A percentile compares a stretch with the other conserved stretches of the same genome.
Evolutionary conservation across 2,113 vertebrate genomes (phyloP).

Genomic region (Coracopsis vasa): DNA sequence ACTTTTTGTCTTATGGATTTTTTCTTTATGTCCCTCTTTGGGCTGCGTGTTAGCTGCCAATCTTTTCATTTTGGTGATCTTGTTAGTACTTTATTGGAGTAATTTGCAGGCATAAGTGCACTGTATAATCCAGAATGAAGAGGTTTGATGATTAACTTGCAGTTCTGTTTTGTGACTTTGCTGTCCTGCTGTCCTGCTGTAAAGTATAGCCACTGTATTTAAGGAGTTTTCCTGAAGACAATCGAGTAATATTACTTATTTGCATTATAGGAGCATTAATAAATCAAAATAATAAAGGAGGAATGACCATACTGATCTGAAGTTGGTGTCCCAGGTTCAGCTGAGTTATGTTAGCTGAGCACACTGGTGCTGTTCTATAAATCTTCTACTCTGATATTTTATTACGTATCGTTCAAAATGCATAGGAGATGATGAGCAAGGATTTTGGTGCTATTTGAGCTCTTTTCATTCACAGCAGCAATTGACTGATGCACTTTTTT

Average conservation of each 20-base stretch:
- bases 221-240: background rate
- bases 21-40: background rate
- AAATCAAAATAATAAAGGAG: background rate
- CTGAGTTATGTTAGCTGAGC: background rate
- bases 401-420: background rate
- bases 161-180: background rate
- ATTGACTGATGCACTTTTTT: background rate
- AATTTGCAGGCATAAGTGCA: background rate
- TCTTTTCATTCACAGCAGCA: background rate
- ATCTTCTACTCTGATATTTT: background rate
- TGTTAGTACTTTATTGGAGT: background rate
- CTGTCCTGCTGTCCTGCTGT: background rate
- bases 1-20: background rate
- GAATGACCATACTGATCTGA: background rate
- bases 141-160: background rate
- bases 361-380: background rate
- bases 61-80: background rate
- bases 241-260: rapidly evolving
- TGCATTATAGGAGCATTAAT: background rate
- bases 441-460: background rate
- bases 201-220: background rate
- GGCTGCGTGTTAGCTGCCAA: background rate
- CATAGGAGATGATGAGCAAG: background rate
- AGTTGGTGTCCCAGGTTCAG: background rate
- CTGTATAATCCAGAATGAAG: background rate